Conservation (phyloP, 2,888 invertebrate species). For the Ennomos fuscantarius region DNA sequence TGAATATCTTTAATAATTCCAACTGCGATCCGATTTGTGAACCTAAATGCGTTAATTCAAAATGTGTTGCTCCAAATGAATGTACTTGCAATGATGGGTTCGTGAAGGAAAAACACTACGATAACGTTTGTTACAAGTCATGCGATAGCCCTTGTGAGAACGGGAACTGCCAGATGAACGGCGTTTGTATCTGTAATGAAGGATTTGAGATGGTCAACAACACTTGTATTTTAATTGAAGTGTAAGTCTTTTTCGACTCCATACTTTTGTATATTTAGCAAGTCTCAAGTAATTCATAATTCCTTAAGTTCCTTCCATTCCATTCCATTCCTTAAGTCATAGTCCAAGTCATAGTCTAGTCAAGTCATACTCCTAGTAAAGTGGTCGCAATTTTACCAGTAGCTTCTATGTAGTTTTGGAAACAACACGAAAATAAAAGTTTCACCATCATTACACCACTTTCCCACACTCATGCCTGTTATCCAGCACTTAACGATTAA, state of each 20-base stretch:
- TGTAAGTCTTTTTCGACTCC: slow-evolving; percentile 60
- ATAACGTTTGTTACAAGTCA: slow-evolving; percentile 50
- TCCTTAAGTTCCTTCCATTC: no score
- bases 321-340: no score
- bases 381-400: no score
- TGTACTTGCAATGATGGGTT: slow-evolving; percentile 33
- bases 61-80: slow-evolving; percentile 23
- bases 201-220: slow-evolving; percentile 47
- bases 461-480: no score
- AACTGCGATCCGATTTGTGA: slow-evolving; percentile 27
- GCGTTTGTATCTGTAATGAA: slow-evolving; percentile 51
- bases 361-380: no score
- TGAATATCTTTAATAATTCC: neutral
- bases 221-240: slow-evolving; percentile 45
- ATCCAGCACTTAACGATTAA: no score
- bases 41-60: slow-evolving; percentile 23
- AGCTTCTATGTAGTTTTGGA: no score
- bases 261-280: no score
- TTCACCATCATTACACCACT: no score
- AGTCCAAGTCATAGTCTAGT: no score
- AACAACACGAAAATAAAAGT: no score
- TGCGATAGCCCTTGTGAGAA: slow-evolving; percentile 51
- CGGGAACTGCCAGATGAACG: slow-evolving; percentile 52
- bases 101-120: slow-evolving; percentile 33
- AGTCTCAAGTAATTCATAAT: no score